Evolutionary conservation across 2,888 invertebrate genomes (phyloP).

Genomic region (Leucania comma): DNA sequence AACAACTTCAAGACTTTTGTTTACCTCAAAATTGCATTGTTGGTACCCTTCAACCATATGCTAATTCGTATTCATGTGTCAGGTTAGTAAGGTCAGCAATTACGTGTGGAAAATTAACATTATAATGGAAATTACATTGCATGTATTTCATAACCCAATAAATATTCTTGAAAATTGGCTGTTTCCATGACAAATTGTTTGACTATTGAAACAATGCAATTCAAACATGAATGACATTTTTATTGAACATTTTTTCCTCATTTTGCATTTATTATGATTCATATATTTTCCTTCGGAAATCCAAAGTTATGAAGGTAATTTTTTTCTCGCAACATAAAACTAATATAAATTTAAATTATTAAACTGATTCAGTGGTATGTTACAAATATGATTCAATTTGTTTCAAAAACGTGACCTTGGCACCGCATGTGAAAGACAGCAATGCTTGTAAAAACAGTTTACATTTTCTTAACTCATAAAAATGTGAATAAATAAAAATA

Average conservation of each 20-base stretch:
- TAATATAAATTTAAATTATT: not conserved
- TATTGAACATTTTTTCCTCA: slow-evolving; percentile 2
- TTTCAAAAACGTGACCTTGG: slow-evolving; percentile 40
- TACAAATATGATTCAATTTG: slow-evolving; percentile 18
- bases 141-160: slow-evolving; percentile 26
- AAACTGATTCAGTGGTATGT: slow-evolving; percentile 3
- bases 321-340: not conserved
- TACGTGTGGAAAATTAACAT: slow-evolving; percentile 33
- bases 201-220: slow-evolving; percentile 16
- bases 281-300: not conserved
- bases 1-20: slow-evolving; percentile 5
- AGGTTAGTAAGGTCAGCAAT: slow-evolving; percentile 32
- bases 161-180: slow-evolving; percentile 29
- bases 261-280: not conserved
- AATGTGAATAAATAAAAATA: no score
- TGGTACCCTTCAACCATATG: slow-evolving; percentile 19
- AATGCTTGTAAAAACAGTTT: slow-evolving; percentile 9
- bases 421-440: slow-evolving; percentile 11
- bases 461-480: not conserved
- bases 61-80: slow-evolving; percentile 29
- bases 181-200: slow-evolving; percentile 27
- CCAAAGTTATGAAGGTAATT: not conserved
- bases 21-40: slow-evolving; percentile 26
- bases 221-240: slow-evolving; percentile 6
- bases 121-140: slow-evolving; percentile 30